Evolutionary conservation across 2,797 vertebrate species (phyloP).

Genomic region (Rhodeus uyekii): DNA sequence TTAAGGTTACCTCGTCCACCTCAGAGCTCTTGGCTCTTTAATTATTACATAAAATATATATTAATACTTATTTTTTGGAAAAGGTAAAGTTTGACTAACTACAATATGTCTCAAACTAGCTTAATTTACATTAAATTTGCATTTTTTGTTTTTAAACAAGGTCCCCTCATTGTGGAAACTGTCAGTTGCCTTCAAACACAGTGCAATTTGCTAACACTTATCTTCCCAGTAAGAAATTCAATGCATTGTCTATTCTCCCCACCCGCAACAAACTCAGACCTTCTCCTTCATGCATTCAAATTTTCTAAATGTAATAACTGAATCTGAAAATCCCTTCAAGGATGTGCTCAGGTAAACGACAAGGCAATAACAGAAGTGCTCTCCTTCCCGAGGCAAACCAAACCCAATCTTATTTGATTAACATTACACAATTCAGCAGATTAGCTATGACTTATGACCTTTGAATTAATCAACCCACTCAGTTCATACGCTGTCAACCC

Average conservation of each 20-base stretch:
- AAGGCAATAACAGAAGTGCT: conserved; percentile 17
- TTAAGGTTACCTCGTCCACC: not conserved
- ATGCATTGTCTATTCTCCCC: not conserved
- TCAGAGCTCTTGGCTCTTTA: not conserved
- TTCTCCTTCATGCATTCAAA: not conserved
- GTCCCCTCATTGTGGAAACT: not conserved
- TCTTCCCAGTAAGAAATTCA: not conserved
- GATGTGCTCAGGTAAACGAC: conserved; percentile 16
- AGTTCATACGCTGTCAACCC: conserved; percentile 45
- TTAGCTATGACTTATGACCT: conserved; percentile 45
- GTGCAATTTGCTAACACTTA: not conserved
- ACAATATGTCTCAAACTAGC: not conserved
- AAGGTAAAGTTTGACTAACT: not conserved
- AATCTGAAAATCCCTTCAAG: conserved; percentile 16
- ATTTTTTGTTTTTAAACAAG: not conserved
- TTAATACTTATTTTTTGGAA: not conserved
- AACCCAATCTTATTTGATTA: conserved; percentile 47
- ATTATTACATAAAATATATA: not conserved
- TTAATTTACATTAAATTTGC: not conserved
- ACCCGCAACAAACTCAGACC: not conserved
- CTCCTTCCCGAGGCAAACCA: conserved; percentile 24
- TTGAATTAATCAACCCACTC: conserved; percentile 56
- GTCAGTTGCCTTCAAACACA: not conserved
- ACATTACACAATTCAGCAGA: conserved; percentile 30
- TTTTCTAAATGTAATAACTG: conserved; percentile 14